phyloP scores from a whole-genome alignment of 2,888 invertebrate species.

The Drosophila peninsularis region DNA sequence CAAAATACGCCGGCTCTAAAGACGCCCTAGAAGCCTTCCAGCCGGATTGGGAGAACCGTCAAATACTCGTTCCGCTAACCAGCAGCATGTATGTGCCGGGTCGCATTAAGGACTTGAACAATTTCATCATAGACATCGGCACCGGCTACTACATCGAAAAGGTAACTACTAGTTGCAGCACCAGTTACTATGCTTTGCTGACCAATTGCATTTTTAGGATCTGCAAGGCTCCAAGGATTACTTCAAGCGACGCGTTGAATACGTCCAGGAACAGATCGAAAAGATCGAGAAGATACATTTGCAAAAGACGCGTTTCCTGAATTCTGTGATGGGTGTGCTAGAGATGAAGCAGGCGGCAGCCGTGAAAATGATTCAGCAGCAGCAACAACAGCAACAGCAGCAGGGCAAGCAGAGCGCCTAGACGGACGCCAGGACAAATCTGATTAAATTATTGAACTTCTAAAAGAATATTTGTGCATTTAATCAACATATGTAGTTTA shows the following conservation, averaged over 20 bases:
- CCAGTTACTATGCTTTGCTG: neutral
- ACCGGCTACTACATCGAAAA: constrained; percentile 98
- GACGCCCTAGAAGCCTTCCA: constrained; percentile 93
- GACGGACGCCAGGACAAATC: constrained; percentile 28
- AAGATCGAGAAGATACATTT: constrained; percentile 89
- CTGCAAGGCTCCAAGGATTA: constrained; percentile 94
- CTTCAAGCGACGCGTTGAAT: constrained; percentile 95
- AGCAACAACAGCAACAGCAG: constrained; percentile 54
- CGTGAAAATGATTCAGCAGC: constrained; percentile 77
- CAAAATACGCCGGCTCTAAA: constrained; percentile 94
- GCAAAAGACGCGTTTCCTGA: constrained; percentile 92
- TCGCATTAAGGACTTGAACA: constrained; percentile 91
- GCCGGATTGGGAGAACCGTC: constrained; percentile 91
- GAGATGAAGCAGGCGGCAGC: constrained; percentile 87
- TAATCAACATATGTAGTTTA: constrained; percentile 69
- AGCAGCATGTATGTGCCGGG: constrained; percentile 99
- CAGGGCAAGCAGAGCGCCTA: constrained; percentile 57
- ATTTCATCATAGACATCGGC: constrained; percentile 97
- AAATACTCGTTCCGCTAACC: constrained; percentile 96
- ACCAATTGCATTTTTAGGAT: constrained; percentile 85
- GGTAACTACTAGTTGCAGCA: constrained; percentile 85
- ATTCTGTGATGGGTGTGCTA: constrained; percentile 91
- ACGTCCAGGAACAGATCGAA: constrained; percentile 97
- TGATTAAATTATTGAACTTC: constrained; percentile 73
- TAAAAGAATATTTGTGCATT: constrained; percentile 68